These are phyloP conservation scores for Brachionus asplanchnoidis DNA, from an alignment of 1,140 invertebrate genomes.

Conservation along the genomic window DNA sequence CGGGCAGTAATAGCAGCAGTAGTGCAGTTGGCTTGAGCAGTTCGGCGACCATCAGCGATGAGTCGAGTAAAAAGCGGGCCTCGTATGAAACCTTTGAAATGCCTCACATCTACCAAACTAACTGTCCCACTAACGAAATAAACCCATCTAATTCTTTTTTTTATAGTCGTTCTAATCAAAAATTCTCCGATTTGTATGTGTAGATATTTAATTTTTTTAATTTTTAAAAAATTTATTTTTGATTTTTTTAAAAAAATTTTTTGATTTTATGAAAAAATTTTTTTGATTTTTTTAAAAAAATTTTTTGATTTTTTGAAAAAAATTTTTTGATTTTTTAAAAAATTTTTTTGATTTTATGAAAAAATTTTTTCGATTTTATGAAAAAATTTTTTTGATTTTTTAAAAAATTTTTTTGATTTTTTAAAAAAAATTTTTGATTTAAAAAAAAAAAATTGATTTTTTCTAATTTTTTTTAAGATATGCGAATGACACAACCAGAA, in stretches of 20 bases:
- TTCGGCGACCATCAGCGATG: background rate
- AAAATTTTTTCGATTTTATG: background rate
- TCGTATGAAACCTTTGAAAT: background rate
- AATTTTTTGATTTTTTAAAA: background rate
- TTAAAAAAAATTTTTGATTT: background rate
- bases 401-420: background rate
- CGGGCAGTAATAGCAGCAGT: constrained; percentile 13
- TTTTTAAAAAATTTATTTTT: background rate
- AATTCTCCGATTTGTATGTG: constrained; percentile 23
- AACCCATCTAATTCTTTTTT: background rate
- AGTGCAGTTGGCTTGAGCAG: constrained; percentile 6
- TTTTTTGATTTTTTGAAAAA: no score
- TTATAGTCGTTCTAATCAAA: background rate
- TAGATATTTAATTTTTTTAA: background rate
- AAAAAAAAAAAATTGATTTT: background rate
- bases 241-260: background rate
- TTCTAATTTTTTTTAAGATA: background rate
- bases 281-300: background rate
- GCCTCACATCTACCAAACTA: background rate
- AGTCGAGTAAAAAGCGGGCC: background rate
- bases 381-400: background rate
- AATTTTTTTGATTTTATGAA: background rate
- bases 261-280: no score
- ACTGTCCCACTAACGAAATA: background rate
- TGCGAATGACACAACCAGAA: background rate